Base-by-base conservation (phyloP, 2,113 vertebrate species). In the Coregonus clupeaformis region DNA sequence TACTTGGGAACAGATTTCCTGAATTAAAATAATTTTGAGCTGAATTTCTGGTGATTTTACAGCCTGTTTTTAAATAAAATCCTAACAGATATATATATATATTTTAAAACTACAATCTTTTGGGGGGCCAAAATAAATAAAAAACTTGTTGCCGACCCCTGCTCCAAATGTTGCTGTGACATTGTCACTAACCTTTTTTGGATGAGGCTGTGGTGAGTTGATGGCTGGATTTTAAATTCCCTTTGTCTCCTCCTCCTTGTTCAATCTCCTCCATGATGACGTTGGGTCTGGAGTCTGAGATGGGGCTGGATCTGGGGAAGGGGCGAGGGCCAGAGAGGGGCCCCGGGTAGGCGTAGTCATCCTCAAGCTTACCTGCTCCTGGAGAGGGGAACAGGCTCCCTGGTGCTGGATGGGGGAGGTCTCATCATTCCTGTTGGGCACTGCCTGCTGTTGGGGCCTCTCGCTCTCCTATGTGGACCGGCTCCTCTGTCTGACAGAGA, bases 241-340 rank as follows among this genome's bases (percentile, higher is more conserved):
- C 67, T 24, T 13, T 12, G n/a, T 49, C 18, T 36, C 5, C 4
- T 76, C 47, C 22, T 84, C 83, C 73, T 1, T n/a, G 18, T 42
- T 76, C 81, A 29, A 82, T 20, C 25, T 78, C 94, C 85, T 97
- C 95, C 77, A 96, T 87, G 63, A 96, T 90, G 20, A 96, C 87
- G 81, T 94, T 90, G 81, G 93, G 90, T 20, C 63, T 81, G 0
- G 29, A 29, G 22, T 67, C 67, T 24, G 86, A 85, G 5, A 16
- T 25, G 0, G 77, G 69, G 71, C 18, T 64, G 2, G 59, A 30
- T 1, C 1, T 73, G 24, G 47, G 42, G 18, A 13, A 36, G 45
- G 0, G 3, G 18, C 0, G 1, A 60, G 68, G 42, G 69, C n/a
- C 67, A 2, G 63, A 18, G 18, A 47, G 30, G 73, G 63, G 27